phyloP scores from a whole-genome alignment of 2,113 vertebrate species.

The Caranx ignobilis region DNA sequence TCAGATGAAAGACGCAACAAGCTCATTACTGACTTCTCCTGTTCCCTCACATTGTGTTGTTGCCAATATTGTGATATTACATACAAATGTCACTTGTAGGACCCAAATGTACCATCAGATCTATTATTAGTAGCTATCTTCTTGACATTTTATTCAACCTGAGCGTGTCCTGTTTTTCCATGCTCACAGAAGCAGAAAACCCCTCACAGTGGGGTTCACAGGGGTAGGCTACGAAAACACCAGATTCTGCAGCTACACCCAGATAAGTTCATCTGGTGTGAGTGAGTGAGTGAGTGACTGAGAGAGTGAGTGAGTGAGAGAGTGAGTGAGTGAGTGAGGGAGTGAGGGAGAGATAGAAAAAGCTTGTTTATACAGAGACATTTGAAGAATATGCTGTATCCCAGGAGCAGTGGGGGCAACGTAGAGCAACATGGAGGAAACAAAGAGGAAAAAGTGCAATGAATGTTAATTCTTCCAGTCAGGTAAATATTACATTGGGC shows the following conservation, averaged over 20 bases:
- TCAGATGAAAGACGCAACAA: constrained; percentile 28
- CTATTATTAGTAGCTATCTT: constrained; percentile 7
- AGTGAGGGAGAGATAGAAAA: too few relatives aligned
- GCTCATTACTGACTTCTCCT: constrained; percentile 34
- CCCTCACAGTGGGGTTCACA: constrained; percentile 13
- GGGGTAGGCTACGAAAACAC: constrained; percentile 37
- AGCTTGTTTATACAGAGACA: constrained; percentile 21
- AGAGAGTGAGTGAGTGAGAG: background rate
- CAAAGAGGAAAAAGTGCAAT: constrained; percentile 33
- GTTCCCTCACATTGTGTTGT: constrained; percentile 8
- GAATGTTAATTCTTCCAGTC: constrained; percentile 39
- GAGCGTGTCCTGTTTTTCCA: constrained; percentile 21
- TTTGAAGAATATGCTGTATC: constrained; percentile 42
- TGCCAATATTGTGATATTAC: constrained; percentile 20
- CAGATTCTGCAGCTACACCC: constrained; percentile 30
- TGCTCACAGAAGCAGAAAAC: constrained; percentile 34
- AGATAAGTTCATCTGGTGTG: constrained; percentile 20
- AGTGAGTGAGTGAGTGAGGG: background rate
- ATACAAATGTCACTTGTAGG: constrained; percentile 12
- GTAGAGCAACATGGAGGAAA: constrained; percentile 19
- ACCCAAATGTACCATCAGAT: background rate
- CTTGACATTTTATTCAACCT: constrained; percentile 11
- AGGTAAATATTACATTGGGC: constrained; percentile 62
- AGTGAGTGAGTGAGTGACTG: background rate
- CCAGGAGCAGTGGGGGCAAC: constrained; percentile 4